These are phyloP conservation scores for Mayetiola destructor DNA, from an alignment of 2,888 invertebrate genomes.

Conservation along the genomic window DNA sequence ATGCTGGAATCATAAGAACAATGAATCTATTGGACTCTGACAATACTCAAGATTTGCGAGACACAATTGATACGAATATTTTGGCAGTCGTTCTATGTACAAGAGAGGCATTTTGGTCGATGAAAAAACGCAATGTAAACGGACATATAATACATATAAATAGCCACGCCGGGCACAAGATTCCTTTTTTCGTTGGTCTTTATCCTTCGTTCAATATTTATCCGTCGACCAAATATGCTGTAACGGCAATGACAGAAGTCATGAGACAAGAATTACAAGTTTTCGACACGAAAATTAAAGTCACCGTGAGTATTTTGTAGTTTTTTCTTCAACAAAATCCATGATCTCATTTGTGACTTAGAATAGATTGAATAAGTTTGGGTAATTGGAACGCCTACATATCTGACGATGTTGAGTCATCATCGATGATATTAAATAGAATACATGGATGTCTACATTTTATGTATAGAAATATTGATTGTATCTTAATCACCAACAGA, in stretches of 20 bases:
- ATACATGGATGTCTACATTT: not conserved
- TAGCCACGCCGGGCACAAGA: constrained; percentile 29
- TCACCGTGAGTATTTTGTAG: constrained; percentile 25
- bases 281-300: constrained; percentile 29
- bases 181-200: constrained; percentile 18
- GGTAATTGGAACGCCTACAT: too few relatives aligned
- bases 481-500: too few relatives aligned
- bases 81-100: constrained; percentile 37
- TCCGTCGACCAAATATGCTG: constrained; percentile 28
- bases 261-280: constrained; percentile 30
- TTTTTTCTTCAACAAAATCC: not conserved
- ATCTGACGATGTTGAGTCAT: too few relatives aligned
- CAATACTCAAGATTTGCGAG: constrained; percentile 20
- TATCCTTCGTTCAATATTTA: constrained; percentile 27
- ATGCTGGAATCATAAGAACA: constrained; percentile 36
- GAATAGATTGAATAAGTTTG: too few relatives aligned
- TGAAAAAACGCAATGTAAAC: constrained; percentile 34
- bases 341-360: too few relatives aligned
- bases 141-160: constrained; percentile 39
- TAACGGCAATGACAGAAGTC: constrained; percentile 30
- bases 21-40: constrained; percentile 10
- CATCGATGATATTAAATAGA: too few relatives aligned
- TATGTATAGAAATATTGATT: too few relatives aligned
- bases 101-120: constrained; percentile 37
- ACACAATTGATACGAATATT: constrained; percentile 37